These are phyloP conservation scores for Ophion costatus DNA, from an alignment of 2,888 invertebrate genomes.

Conservation along the genomic window DNA sequence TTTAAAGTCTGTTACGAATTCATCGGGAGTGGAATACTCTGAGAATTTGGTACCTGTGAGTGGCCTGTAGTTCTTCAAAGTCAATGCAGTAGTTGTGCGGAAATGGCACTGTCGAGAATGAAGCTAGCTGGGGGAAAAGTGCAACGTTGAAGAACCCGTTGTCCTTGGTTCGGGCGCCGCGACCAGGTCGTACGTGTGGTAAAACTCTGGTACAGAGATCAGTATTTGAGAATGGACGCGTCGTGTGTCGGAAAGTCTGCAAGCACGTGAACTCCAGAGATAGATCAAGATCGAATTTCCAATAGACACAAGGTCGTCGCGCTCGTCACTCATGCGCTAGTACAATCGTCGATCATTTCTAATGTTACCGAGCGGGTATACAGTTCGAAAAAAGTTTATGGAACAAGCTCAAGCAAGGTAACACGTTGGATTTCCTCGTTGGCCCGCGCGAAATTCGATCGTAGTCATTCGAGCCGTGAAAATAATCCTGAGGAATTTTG, in stretches of 20 bases:
- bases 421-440: not conserved
- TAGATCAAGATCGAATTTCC: constrained; percentile 61
- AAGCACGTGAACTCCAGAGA: constrained; percentile 55
- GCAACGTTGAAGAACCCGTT: constrained; percentile 45
- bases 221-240: constrained; percentile 26
- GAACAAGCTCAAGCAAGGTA: not conserved
- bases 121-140: constrained; percentile 9
- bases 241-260: constrained; percentile 27
- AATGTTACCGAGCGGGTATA: constrained; percentile 28
- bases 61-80: not conserved
- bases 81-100: not conserved
- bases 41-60: not conserved
- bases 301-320: constrained; percentile 50
- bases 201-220: constrained; percentile 21
- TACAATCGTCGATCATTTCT: constrained; percentile 11
- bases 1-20: not conserved
- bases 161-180: constrained; percentile 47
- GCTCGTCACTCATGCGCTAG: constrained; percentile 6
- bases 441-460: constrained; percentile 13
- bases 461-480: constrained; percentile 6
- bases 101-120: constrained; percentile 6
- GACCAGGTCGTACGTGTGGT: constrained; percentile 26
- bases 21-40: not conserved
- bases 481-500: not conserved
- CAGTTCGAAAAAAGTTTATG: not conserved